Percentiles rank a stretch among this genome's conserved stretches.
Evolutionary conservation across 2,888 invertebrate genomes (phyloP).

Genomic region (Eristalinus sepulchralis): DNA sequence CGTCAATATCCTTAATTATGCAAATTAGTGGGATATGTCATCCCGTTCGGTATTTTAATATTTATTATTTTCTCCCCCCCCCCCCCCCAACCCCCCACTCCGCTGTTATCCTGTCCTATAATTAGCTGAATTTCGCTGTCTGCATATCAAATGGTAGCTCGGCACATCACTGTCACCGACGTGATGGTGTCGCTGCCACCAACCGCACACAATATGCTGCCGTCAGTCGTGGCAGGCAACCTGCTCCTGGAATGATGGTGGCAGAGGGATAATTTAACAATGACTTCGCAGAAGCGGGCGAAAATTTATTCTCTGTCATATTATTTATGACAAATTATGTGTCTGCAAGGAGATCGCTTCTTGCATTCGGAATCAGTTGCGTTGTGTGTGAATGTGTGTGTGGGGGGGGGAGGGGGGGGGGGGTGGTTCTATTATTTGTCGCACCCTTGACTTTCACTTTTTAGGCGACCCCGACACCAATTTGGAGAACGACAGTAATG

Average conservation of each 20-base stretch:
- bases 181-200: neutral
- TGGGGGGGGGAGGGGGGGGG: neutral
- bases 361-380: conserved; percentile 56
- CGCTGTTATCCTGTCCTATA: conserved; percentile 32
- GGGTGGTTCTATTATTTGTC: neutral
- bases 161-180: conserved; percentile 45
- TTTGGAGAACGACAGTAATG: conserved; percentile 32
- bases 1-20: conserved; percentile 62
- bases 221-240: neutral
- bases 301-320: conserved; percentile 64
- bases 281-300: conserved; percentile 53
- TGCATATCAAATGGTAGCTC: conserved; percentile 53
- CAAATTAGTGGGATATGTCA: conserved; percentile 64
- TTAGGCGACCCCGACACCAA: neutral
- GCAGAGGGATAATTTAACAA: conserved; percentile 58
- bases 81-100: neutral
- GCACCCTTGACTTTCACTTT: conserved; percentile 58
- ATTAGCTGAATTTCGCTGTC: conserved; percentile 60
- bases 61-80: conserved; percentile 46
- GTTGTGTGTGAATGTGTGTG: neutral
- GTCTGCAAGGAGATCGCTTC: conserved; percentile 48
- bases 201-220: conserved; percentile 29
- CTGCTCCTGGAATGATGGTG: neutral
- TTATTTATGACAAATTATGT: conserved; percentile 69
- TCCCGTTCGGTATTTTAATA: conserved; percentile 54